phyloP scores from a whole-genome alignment of 2,797 vertebrate genomes.

The Chiroxiphia lanceolata region DNA sequence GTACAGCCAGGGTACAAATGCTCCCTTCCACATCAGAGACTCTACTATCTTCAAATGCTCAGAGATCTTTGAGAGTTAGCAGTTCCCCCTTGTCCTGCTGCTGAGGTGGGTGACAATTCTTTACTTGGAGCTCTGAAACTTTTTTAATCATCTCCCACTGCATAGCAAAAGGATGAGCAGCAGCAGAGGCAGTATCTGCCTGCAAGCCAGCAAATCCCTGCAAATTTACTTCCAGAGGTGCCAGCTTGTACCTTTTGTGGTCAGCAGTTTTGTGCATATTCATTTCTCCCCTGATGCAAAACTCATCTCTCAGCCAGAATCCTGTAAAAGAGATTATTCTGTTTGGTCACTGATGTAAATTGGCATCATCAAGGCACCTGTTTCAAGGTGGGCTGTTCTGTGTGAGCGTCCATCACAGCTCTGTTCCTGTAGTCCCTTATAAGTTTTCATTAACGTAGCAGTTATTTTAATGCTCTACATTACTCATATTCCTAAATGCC shows the following conservation, averaged over 20 bases:
- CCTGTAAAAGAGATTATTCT: not conserved
- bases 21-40: not conserved
- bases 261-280: not conserved
- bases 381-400: not conserved
- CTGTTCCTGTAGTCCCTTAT: not conserved
- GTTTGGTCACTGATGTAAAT: not conserved
- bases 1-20: not conserved
- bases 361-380: not conserved
- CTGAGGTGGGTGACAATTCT: accelerated
- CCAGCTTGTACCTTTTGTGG: not conserved
- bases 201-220: not conserved
- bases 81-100: not conserved
- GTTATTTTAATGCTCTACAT: not conserved
- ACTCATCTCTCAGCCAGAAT: not conserved
- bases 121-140: not conserved
- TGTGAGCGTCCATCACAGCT: not conserved
- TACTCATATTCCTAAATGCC: not conserved
- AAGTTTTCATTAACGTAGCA: not conserved
- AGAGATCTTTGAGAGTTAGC: not conserved
- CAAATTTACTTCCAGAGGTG: not conserved
- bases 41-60: not conserved
- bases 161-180: not conserved
- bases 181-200: not conserved
- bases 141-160: not conserved
- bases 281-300: not conserved